Conservation (phyloP, 2,888 invertebrate species). For the Macrosiphum euphorbiae region DNA sequence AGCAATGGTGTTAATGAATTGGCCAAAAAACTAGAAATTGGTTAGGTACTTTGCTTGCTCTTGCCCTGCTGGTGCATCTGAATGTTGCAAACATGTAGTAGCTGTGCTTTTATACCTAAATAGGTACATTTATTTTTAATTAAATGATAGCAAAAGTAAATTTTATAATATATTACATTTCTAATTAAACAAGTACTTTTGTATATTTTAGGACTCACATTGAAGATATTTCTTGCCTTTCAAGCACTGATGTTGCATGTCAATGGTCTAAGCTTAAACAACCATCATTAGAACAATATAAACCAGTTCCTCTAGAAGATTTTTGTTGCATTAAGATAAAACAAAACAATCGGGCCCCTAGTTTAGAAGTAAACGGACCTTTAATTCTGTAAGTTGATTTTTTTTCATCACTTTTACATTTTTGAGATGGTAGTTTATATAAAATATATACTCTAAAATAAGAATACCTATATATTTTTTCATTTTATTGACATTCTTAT, state of each 20-base stretch:
- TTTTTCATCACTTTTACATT: neutral
- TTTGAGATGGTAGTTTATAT: too few species aligned
- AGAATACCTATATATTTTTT: too few species aligned
- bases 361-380: neutral
- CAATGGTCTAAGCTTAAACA: constrained; percentile 21
- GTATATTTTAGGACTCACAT: neutral
- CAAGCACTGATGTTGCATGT: constrained; percentile 11
- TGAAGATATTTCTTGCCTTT: constrained; percentile 8
- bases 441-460: too few species aligned
- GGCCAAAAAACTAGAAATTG: neutral
- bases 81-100: constrained; percentile 38
- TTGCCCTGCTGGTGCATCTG: constrained; percentile 23
- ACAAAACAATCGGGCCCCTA: neutral
- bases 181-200: neutral
- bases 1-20: neutral
- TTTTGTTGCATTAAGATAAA: neutral
- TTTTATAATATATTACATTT: neutral
- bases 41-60: neutral
- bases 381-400: neutral
- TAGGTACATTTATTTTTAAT: constrained; percentile 8
- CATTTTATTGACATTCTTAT: too few species aligned
- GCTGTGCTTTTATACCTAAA: constrained; percentile 33
- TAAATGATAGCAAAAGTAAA: neutral
- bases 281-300: constrained; percentile 29
- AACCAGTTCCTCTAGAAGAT: constrained; percentile 22